phyloP scores from a whole-genome alignment of 2,797 vertebrate genomes.

The Margarornis squamiger region DNA sequence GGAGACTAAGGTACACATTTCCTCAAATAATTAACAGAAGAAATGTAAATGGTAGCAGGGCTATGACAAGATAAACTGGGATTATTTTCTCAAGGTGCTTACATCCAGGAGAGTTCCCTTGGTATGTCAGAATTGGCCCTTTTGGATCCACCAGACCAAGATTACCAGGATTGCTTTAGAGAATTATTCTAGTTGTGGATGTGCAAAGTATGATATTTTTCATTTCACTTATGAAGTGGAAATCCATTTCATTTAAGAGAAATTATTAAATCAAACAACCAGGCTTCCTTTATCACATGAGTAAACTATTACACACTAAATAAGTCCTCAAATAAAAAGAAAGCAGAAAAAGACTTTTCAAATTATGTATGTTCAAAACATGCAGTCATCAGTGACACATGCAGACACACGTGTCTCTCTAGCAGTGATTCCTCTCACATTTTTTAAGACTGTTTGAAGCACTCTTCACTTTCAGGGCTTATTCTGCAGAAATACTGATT shows the following conservation, averaged over 20 bases:
- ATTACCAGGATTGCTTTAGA: not conserved
- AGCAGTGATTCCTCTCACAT: not conserved
- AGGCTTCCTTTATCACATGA: not conserved
- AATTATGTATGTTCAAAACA: not conserved
- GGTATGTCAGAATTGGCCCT: not conserved
- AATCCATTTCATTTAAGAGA: not conserved
- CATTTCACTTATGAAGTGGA: constrained; percentile 12
- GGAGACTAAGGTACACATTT: not conserved
- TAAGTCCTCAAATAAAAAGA: not conserved
- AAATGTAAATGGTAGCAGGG: not conserved
- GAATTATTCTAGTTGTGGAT: not conserved
- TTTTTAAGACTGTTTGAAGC: not conserved
- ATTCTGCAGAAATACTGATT: constrained; percentile 2
- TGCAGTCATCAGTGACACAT: not conserved
- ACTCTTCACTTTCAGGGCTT: not conserved
- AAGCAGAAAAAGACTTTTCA: not conserved
- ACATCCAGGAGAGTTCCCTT: not conserved
- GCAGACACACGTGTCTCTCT: not conserved
- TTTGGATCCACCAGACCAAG: not conserved
- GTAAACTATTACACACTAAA: constrained; percentile 1
- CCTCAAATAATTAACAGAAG: not conserved
- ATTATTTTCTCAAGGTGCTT: not conserved
- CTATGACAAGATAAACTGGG: not conserved
- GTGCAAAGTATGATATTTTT: not conserved
- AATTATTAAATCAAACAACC: not conserved